A percentile compares a stretch with the other conserved stretches of the same genome.
phyloP scores from a whole-genome alignment of 2,113 vertebrate species.

The Sitta europaea region DNA sequence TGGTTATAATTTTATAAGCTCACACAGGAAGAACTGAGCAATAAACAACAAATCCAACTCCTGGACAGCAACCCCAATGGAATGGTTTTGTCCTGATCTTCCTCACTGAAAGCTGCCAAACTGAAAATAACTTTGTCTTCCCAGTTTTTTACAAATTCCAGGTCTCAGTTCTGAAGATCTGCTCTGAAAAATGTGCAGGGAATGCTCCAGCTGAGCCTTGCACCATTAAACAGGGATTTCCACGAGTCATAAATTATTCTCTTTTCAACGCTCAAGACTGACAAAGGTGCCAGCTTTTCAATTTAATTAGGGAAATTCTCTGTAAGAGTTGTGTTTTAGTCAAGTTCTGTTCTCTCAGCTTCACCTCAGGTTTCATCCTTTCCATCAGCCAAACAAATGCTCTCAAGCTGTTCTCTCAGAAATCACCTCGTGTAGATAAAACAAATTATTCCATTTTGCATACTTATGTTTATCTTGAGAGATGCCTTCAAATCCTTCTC shows the following conservation, averaged over 20 bases:
- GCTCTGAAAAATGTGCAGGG: background rate
- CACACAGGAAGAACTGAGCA: background rate
- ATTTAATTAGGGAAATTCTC: slow-evolving; percentile 34
- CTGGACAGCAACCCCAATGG: background rate
- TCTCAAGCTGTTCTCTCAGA: background rate
- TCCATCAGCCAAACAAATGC: background rate
- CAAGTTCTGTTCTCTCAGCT: background rate
- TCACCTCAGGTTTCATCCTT: background rate
- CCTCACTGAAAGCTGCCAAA: background rate
- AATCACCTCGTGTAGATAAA: background rate
- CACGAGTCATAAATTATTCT: background rate
- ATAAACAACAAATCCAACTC: background rate
- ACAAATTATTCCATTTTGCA: background rate
- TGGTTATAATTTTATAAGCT: background rate
- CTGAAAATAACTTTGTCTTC: background rate
- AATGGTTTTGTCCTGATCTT: background rate
- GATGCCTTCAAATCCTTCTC: background rate
- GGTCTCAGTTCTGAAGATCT: background rate
- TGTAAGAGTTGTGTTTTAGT: background rate
- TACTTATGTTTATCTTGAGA: background rate
- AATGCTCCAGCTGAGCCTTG: background rate
- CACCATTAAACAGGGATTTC: background rate
- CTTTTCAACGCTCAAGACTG: background rate
- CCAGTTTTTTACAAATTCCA: background rate
- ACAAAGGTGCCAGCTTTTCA: background rate